Base-by-base conservation (phyloP, 2,797 vertebrate species). In the Prunella strophiata region DNA sequence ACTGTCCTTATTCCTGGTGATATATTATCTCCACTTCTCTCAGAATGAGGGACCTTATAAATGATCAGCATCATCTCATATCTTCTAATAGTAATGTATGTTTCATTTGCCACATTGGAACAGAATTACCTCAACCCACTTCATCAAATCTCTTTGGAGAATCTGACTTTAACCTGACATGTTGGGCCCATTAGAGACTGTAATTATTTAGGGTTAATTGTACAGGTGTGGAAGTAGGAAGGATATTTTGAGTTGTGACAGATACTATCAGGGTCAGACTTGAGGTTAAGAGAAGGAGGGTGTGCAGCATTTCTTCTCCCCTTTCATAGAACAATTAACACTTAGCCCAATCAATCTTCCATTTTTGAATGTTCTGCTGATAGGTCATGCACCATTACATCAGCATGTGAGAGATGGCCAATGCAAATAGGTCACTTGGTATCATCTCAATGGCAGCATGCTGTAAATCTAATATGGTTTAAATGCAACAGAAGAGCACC, bases 301-400 rank as follows among this genome's bases (percentile, higher is more conserved):
- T 91, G 78, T 87, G 30, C 6, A 1, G 47, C 68, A 71, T 87
- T 88, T 94, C 47, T 84, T 76, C 59, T 70, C 76, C 36, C 57
- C 74, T 96, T 90, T 94, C 91, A 91, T 85, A 96, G 88, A 96
- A 94, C 83, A 92, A 96, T 96, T 97, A 96, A 94, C 88, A 94
- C 59, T 79, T 65, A 68, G 57, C 16, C 40, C 16, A 94, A 96
- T 96, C 83, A 95, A 77, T 96, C 94, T 87, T 91, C 65, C 34
- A 85, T 87, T 94, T 95, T 85, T 85, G 47, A 89, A 87, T 87
- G 72, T 91, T 93, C 91, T 77, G 42, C 86, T 94, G 80, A 47
- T 85, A 85, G 96, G 94, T 96, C 94, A 94, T 92, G 94, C 91
- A 94, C 95, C 93, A 96, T 97, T 97, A 96, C 96, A 87, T 96